Base-by-base conservation (phyloP, 2,113 vertebrate genomes). In the Bostrychus sinensis region DNA sequence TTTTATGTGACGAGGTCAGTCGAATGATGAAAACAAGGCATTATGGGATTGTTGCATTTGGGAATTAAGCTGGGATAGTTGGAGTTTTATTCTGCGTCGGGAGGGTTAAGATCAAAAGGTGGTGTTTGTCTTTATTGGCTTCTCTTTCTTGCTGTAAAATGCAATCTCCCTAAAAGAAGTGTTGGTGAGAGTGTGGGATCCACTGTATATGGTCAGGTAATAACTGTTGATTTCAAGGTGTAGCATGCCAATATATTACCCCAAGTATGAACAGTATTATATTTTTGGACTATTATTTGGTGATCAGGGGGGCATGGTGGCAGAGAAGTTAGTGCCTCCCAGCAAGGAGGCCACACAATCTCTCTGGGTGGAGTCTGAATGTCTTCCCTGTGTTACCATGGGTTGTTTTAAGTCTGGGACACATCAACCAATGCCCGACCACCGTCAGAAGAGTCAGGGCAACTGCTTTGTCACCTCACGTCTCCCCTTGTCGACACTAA, bases 91-190 rank as follows among this genome's bases (percentile, higher is more conserved):
- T 39, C 6, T 3, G 14, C 4, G 37, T 23, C 41, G 38, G 23
- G 28, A 4, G 7, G 17, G 14, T 0, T 43, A 42, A 80, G 62
- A 59, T 51, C 51, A 60, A 53, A n/a, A 54, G 48, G 48, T 39
- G 7, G 46, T 43, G 51, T 60, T 42, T 51, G 11, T 55, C 38
- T 75, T 85, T 80, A 84, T 72, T 68, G 55, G 51, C 13, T 51
- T 51, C 16, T 30, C 26, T 57, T 78, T 78, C 42, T 32, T 17
- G 57, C 56, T 26, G 37, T 65, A 72, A 75, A 83, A 79, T 85
- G 86, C 78, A 48, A 85, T 85, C 48, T 38, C 26, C 48, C 62
- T 65, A 77, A 85, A 77, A 72, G 48, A 23, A 28, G 12, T n/a
- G 16, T 28, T 51, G 48, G 30, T 32, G 30, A 32, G 8, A 32